Evolutionary conservation across 2,888 invertebrate genomes (phyloP).

Genomic region (Gryllus longicercus): DNA sequence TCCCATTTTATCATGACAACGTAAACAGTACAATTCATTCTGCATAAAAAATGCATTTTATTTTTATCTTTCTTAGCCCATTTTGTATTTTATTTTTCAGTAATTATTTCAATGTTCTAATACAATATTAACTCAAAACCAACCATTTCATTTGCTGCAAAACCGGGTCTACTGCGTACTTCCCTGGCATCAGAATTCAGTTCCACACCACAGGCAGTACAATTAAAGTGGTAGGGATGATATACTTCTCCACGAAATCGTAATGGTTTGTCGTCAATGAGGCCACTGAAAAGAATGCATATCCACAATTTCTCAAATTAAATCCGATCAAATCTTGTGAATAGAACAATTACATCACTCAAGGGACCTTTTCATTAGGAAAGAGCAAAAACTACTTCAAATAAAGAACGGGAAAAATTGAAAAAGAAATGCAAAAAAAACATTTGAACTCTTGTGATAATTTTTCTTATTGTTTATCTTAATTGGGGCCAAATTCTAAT

Average conservation of each 20-base stretch:
- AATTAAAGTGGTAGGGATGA: constrained; percentile 99
- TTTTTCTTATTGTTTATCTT: too few relatives aligned
- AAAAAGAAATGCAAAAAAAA: not conserved
- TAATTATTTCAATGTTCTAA: too few relatives aligned
- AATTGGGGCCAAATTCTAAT: too few relatives aligned
- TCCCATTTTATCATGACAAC: constrained; percentile 99
- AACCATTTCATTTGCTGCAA: constrained; percentile 84
- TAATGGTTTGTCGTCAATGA: constrained; percentile 86
- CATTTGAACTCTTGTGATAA: not conserved
- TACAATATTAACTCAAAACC: constrained; percentile 36
- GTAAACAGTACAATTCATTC: constrained; percentile 94
- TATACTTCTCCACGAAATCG: constrained; percentile 94
- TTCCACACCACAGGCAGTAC: constrained; percentile 87
- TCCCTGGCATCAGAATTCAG: constrained; percentile 94
- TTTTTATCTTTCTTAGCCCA: not conserved
- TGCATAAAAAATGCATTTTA: constrained; percentile 45
- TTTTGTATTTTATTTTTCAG: too few relatives aligned
- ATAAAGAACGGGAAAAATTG: too few relatives aligned
- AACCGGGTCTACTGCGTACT: constrained; percentile 86
- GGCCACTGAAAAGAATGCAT: constrained; percentile 61
- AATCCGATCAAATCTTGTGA: not conserved
- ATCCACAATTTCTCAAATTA: not conserved
- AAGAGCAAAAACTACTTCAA: not conserved
- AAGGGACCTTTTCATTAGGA: not conserved
- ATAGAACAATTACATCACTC: not conserved